Base-by-base conservation (phyloP, 2,797 vertebrate genomes). In the Odontamblyopus rebecca region DNA sequence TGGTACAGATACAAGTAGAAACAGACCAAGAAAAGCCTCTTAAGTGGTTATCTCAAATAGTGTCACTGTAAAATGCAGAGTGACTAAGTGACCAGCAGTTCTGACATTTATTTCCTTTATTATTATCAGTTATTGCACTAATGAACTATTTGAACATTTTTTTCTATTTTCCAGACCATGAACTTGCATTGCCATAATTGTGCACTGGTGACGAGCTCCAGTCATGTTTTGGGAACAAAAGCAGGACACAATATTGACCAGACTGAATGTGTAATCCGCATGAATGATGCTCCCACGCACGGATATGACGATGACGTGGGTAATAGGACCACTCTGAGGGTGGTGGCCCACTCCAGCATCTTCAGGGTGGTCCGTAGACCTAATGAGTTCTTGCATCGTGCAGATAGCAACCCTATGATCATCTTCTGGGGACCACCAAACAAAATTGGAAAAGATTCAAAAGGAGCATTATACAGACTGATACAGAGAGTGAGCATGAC, bases 261-360 rank as follows among this genome's bases (percentile, higher is more conserved):
- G 0, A 85, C 95, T 0, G 94, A 98, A 84, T 99, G 98, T 35
- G 95, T 96, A 29, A 97, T 99, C 71, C 97, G 98, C 70, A 99
- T 99, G 98, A 99, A 99, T 0, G 97, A 98, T 0, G 98, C 98
- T 0, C 98, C 98, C 60, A 98, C 96, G 27, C 82, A 92, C 0
- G 95, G 96, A 29, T 98, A 94, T 1, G 94, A 93, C 0, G 79
- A 78, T 0, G 98, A 99, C 0, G 94, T 98, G 3, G 98, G 98
- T 59, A 96, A 95, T 80, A 95, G 95, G 77, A 99, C 97, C 71
- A 95, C 93, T 3, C 92, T 98, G 85, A 95, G 98, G 0, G 95
- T 99, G 5, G 96, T 99, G 7, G 97, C 97, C 30, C 98, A 99
- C 77, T 97, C 98, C 87, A 99, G 98, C n/a, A 89, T 99, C 35